Percentiles rank a stretch among this genome's conserved stretches.
phyloP scores from a whole-genome alignment of 2,113 vertebrate species.

The Empidonax traillii region DNA sequence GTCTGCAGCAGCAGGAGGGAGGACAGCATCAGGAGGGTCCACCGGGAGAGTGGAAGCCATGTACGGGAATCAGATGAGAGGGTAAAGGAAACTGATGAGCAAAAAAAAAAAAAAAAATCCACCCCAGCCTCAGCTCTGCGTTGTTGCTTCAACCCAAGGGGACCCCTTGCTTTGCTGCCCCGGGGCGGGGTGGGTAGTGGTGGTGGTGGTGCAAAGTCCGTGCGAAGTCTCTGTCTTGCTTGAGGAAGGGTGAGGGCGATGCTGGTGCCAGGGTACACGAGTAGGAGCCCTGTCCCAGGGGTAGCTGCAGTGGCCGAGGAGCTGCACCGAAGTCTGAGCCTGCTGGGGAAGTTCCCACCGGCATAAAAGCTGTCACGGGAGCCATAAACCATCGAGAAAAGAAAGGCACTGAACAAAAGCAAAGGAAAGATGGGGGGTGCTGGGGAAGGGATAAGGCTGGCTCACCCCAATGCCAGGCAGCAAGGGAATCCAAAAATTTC shows the following conservation, averaged over 20 bases:
- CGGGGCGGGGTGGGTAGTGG: no score
- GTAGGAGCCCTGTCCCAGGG: rapidly evolving
- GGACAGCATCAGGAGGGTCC: background rate
- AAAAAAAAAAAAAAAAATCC: no score
- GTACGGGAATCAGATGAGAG: background rate
- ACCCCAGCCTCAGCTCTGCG: background rate
- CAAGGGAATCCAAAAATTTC: background rate
- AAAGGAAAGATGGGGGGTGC: rapidly evolving
- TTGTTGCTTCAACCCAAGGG: background rate
- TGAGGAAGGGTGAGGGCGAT: background rate
- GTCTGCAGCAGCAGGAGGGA: background rate
- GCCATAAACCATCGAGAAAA: rapidly evolving
- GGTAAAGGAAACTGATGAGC: background rate
- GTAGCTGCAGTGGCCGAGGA: rapidly evolving
- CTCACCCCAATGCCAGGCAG: background rate
- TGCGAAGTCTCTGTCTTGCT: background rate
- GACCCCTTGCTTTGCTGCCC: rapidly evolving
- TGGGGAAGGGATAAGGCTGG: background rate
- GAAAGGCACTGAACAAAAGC: rapidly evolving
- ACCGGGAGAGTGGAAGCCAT: background rate
- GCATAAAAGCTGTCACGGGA: background rate
- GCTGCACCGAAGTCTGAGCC: rapidly evolving
- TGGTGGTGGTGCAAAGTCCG: no score
- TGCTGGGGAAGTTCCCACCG: rapidly evolving
- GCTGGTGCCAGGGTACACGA: rapidly evolving